These are phyloP conservation scores for Macrophya alboannulata DNA, from an alignment of 2,888 invertebrate genomes.

Conservation along the genomic window DNA sequence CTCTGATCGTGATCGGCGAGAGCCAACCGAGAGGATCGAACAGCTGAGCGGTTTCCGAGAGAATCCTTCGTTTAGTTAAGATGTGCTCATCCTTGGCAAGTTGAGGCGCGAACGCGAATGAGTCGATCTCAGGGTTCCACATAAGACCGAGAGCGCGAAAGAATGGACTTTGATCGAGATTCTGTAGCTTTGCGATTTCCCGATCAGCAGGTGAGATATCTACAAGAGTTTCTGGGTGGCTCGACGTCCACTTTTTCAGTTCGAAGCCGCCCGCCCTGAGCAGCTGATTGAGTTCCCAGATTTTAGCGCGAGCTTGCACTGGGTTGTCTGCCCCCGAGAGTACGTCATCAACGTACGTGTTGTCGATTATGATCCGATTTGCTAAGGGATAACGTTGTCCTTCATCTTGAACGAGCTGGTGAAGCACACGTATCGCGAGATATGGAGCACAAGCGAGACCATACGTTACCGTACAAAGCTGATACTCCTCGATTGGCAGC, in stretches of 20 bases:
- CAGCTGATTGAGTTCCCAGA: conserved; percentile 49
- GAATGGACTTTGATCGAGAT: conserved; percentile 30
- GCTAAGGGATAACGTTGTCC: conserved; percentile 27
- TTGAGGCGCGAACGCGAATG: conserved; percentile 53
- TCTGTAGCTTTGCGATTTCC: neutral
- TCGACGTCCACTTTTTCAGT: conserved; percentile 57
- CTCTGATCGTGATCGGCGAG: conserved; percentile 53
- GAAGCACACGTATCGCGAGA: conserved; percentile 54
- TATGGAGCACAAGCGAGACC: too few species aligned
- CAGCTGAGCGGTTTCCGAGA: conserved; percentile 45
- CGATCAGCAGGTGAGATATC: conserved; percentile 25
- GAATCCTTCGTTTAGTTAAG: conserved; percentile 52
- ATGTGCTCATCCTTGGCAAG: neutral
- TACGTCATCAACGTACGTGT: conserved; percentile 58
- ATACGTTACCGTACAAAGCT: too few species aligned
- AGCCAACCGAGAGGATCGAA: conserved; percentile 62
- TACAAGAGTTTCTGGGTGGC: neutral
- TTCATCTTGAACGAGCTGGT: conserved; percentile 59
- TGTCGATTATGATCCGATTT: conserved; percentile 3
- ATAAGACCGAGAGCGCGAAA: conserved; percentile 58
- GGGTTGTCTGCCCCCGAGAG: conserved; percentile 55
- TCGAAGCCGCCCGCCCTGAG: conserved; percentile 60
- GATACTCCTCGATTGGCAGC: conserved; percentile 25
- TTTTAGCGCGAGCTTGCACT: conserved; percentile 15
- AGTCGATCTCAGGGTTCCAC: conserved; percentile 53